Percentiles rank a stretch among this genome's conserved stretches.
phyloP scores from a whole-genome alignment of 2,797 vertebrate species.

The Danio kyathit region DNA sequence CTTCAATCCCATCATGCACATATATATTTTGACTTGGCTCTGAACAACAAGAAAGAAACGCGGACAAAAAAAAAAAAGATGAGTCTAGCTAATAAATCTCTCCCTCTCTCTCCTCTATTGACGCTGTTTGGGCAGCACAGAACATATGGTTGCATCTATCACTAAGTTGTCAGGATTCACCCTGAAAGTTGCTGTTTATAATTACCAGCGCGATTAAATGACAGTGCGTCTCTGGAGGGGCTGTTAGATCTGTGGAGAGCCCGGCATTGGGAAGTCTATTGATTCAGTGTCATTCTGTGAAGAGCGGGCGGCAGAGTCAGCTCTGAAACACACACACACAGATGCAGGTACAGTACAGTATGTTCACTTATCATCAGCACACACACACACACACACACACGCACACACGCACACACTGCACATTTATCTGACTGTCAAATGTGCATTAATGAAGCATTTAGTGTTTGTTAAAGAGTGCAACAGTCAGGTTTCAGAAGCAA shows the following conservation, averaged over 20 bases:
- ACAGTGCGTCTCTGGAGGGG: slow-evolving; percentile 11
- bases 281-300: slow-evolving; percentile 17
- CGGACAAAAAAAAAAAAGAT: background rate
- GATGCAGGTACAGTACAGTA: no score
- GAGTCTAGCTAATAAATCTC: slow-evolving; percentile 3
- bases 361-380: background rate
- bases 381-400: background rate
- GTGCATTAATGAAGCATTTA: background rate
- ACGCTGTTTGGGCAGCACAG: background rate
- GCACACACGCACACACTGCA: background rate
- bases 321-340: background rate
- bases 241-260: background rate
- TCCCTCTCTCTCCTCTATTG: background rate
- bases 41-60: background rate
- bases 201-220: slow-evolving; percentile 40
- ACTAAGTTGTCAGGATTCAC: slow-evolving; percentile 24
- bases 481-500: no score
- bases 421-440: background rate
- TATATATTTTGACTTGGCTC: background rate
- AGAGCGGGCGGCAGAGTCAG: slow-evolving; percentile 13
- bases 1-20: background rate
- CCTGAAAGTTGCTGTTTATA: slow-evolving; percentile 36
- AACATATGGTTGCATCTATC: slow-evolving; percentile 31
- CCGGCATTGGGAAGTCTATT: slow-evolving; percentile 13
- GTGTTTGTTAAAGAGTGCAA: no score